Percentiles rank a stretch among this genome's conserved stretches.
These are phyloP conservation scores for Malurus melanocephalus DNA, from an alignment of 2,113 vertebrate species.

Conservation along the genomic window DNA sequence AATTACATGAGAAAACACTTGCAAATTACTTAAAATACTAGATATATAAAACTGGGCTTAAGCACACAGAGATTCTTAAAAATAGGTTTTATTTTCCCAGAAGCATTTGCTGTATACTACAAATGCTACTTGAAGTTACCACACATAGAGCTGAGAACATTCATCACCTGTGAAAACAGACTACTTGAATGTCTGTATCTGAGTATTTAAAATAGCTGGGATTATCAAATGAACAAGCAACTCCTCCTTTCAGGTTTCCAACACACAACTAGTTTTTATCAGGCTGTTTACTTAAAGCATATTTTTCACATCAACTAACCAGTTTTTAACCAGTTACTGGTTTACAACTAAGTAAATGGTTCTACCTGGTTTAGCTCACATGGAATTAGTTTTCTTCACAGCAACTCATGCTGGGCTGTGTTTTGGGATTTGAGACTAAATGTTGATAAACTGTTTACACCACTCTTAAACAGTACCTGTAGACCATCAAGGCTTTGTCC, in stretches of 20 bases:
- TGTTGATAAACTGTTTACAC: accelerated
- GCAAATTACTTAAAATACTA: not conserved
- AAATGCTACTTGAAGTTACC: not conserved
- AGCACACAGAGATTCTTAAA: not conserved
- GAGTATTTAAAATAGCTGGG: not conserved
- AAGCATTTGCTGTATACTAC: not conserved
- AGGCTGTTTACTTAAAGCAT: not conserved
- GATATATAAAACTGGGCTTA: not conserved
- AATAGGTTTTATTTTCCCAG: not conserved
- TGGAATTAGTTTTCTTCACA: not conserved
- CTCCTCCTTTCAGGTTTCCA: not conserved
- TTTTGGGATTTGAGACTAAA: not conserved
- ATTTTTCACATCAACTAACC: not conserved
- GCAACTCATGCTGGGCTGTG: accelerated
- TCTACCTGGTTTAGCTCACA: not conserved
- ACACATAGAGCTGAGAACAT: not conserved
- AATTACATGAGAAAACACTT: not conserved
- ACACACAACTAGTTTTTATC: not conserved
- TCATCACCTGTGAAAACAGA: not conserved
- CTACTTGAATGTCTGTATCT: not conserved
- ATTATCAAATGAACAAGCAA: not conserved
- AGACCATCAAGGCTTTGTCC: not conserved
- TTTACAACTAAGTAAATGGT: not conserved
- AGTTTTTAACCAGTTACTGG: not conserved
- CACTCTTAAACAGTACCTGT: not conserved